Conservation (phyloP, 2,888 invertebrate species). For the Ochlodes sylvanus region DNA sequence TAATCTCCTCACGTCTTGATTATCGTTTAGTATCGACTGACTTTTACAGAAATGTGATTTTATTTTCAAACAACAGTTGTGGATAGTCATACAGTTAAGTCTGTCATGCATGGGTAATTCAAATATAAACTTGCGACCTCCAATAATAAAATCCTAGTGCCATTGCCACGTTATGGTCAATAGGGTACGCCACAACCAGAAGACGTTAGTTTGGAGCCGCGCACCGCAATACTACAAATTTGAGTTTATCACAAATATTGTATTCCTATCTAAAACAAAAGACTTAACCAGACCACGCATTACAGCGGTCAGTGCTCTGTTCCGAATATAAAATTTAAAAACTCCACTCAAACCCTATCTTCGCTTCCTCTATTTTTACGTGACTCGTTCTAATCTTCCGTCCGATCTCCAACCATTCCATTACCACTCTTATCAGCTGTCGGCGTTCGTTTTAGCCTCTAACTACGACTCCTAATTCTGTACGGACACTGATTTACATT, state of each 20-base stretch:
- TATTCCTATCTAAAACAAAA: not conserved
- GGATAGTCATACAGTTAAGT: too few species aligned
- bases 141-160: too few species aligned
- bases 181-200: too few species aligned
- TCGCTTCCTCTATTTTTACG: slow-evolving; percentile 31
- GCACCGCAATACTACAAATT: too few species aligned
- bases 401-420: slow-evolving; percentile 25
- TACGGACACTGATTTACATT: slow-evolving; percentile 31
- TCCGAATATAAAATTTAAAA: slow-evolving; percentile 2
- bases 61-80: too few species aligned
- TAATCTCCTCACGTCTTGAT: too few species aligned
- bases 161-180: too few species aligned
- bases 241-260: not conserved
- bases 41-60: too few species aligned
- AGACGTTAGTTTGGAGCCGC: too few species aligned
- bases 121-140: too few species aligned
- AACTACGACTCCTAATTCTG: slow-evolving; percentile 31
- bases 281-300: not conserved
- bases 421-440: slow-evolving; percentile 30
- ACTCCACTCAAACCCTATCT: slow-evolving; percentile 12
- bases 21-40: too few species aligned
- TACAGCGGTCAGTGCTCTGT: slow-evolving; percentile 5
- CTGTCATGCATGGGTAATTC: too few species aligned
- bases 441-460: slow-evolving; percentile 31
- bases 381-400: slow-evolving; percentile 24